Evolutionary conservation across 2,113 vertebrate species (phyloP), one percentile per base, ranked within the genome.

Genomic region (Siphamia tubifer): DNA sequence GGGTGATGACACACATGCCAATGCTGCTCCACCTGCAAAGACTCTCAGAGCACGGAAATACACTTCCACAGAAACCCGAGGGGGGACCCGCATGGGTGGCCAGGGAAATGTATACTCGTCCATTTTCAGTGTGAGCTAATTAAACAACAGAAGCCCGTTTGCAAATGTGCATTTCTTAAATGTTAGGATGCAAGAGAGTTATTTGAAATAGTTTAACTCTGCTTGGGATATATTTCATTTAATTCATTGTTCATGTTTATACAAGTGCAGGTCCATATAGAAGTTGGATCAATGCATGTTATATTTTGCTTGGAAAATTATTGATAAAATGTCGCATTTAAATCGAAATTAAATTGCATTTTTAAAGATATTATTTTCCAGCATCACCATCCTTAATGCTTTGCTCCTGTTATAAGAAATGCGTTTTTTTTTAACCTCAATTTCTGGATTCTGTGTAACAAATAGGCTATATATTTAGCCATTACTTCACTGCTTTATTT

Each of bases 1-100:
- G 91, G 93, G 93, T 90, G 95, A 94, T 94, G 94, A 96, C 95
- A 95, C 91, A 94, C 80, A 84, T 54, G 75, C 90, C 92, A 88
- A 84, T 72, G 93, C 93, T 94, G 94, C 70, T 92, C 91, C 94
- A 94, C 94, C 95, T 96, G 92, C 90, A 58, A 80, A 61, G 65
- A 48, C 80, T 84, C 84, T 61, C 72, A 77, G 35, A 84, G 77
- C 81, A 87, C 87, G 90, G 90, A 94, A 93, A 92, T 90, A 88
- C 86, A 89, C 79, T 77, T 43, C 27, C 52, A 47, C 57, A 65
- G 67, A 81, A 69, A 63, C 87, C 85, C 92, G 69, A 86, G 79
- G 76, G 76, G 77, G 58, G 88, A 77, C n/a, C 93, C 84, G 84
- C 91, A 77, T 93, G 95, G 94, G 95, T 95, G 94, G 94, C 88